A percentile compares a stretch with the other conserved stretches of the same genome.
phyloP scores from a whole-genome alignment of 2,888 invertebrate genomes.

The Litoditis marina region DNA sequence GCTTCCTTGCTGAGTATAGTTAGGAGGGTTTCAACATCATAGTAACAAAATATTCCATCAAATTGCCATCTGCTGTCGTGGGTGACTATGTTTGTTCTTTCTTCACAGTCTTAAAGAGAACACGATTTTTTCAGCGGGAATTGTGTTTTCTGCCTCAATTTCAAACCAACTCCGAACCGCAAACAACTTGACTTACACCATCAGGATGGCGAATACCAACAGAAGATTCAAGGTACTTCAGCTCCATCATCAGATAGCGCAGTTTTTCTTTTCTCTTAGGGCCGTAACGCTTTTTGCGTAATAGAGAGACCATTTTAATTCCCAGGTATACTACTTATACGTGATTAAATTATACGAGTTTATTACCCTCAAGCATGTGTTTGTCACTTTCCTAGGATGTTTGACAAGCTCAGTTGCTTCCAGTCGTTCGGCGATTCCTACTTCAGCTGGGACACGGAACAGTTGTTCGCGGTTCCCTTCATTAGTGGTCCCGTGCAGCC shows the following conservation, averaged over 20 bases:
- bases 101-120: no score
- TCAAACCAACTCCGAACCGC: slow-evolving; percentile 15
- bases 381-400: no score
- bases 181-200: slow-evolving; percentile 43
- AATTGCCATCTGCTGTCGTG: no score
- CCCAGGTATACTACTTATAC: no score
- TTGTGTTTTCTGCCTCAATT: slow-evolving; percentile 49
- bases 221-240: slow-evolving; percentile 51
- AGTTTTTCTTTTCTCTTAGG: background rate
- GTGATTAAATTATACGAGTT: no score
- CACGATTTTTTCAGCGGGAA: slow-evolving; percentile 46
- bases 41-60: no score
- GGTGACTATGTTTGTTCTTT: no score
- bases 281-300: no score
- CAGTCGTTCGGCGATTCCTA: slow-evolving; percentile 8
- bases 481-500: slow-evolving; percentile 50
- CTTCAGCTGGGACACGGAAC: slow-evolving; percentile 47
- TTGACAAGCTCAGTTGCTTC: background rate
- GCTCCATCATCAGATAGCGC: background rate
- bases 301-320: no score
- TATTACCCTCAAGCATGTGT: no score
- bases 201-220: slow-evolving; percentile 52
- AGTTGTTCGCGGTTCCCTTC: slow-evolving; percentile 37
- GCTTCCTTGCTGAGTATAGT: no score
- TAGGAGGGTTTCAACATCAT: no score